Evolutionary conservation across 2,888 invertebrate species (phyloP).

Genomic region (Hydrotaea cyrtoneurina): DNA sequence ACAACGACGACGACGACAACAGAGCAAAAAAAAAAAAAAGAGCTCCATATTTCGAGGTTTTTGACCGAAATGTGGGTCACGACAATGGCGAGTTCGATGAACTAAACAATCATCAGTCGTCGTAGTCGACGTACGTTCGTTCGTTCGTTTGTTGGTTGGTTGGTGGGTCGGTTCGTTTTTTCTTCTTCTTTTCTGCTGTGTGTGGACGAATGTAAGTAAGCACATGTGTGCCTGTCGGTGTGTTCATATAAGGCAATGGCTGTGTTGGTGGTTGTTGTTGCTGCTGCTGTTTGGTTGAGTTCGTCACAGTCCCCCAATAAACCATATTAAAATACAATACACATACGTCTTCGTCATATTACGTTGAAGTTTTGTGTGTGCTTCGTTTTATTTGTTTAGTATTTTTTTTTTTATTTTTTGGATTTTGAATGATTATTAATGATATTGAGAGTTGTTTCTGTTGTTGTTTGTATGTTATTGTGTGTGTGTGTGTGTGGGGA

Average conservation of each 20-base stretch:
- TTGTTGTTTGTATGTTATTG: too few species aligned
- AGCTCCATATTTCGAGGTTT: constrained; percentile 81
- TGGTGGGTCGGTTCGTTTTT: constrained; percentile 13
- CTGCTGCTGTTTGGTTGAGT: not conserved
- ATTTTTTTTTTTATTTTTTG: too few species aligned
- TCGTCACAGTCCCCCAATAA: constrained; percentile 50
- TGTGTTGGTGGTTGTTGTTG: constrained; percentile 25
- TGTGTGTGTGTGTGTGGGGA: not conserved
- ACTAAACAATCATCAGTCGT: constrained; percentile 76
- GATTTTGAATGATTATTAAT: constrained; percentile 66
- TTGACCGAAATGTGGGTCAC: constrained; percentile 81
- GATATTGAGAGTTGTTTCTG: constrained; percentile 60
- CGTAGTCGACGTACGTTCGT: constrained; percentile 57
- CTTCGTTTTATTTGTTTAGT: constrained; percentile 19
- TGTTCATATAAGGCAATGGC: constrained; percentile 5
- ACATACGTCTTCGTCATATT: constrained; percentile 46
- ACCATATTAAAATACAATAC: constrained; percentile 40
- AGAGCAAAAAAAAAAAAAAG: constrained; percentile 55
- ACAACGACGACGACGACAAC: constrained; percentile 30
- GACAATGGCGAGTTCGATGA: constrained; percentile 81
- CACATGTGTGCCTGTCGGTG: constrained; percentile 13
- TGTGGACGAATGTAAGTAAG: constrained; percentile 43
- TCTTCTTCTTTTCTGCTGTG: constrained; percentile 39
- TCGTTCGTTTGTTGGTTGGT: constrained; percentile 48
- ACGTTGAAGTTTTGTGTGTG: constrained; percentile 25